Evolutionary conservation across 2,888 invertebrate genomes (phyloP).

Genomic region (Cataglyphis albicans): DNA sequence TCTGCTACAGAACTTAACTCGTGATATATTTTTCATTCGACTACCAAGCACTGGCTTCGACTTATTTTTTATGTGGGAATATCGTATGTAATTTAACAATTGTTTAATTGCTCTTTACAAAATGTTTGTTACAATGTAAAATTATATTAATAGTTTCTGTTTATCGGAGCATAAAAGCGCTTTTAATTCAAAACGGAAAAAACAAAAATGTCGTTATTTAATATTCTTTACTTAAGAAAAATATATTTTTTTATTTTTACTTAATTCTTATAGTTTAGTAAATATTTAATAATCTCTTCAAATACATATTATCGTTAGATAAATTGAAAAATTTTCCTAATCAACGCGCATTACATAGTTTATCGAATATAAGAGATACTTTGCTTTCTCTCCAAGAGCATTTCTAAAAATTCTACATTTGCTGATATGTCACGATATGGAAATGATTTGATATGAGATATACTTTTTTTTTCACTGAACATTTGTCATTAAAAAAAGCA

Average conservation of each 20-base stretch:
- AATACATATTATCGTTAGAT: neutral
- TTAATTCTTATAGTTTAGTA: neutral
- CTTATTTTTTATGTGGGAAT: conserved; percentile 64
- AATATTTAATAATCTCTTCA: neutral
- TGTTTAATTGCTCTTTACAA: conserved; percentile 45
- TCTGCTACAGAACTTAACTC: conserved; percentile 55
- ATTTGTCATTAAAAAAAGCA: neutral
- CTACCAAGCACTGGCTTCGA: conserved; percentile 45
- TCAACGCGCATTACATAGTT: neutral
- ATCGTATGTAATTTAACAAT: conserved; percentile 34
- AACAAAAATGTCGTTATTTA: neutral
- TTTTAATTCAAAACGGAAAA: conserved; percentile 13
- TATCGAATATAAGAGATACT: conserved; percentile 3
- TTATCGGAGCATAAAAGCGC: neutral
- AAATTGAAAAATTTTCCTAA: conserved; percentile 4
- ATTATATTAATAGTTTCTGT: neutral
- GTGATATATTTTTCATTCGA: conserved; percentile 69
- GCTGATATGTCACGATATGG: neutral
- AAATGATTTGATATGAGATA: neutral
- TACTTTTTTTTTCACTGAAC: neutral
- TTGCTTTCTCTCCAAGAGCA: conserved; percentile 16
- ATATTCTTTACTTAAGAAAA: neutral
- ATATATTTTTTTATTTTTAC: neutral
- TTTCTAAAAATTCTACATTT: conserved; percentile 1
- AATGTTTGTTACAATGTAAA: neutral